These are phyloP conservation scores for Columbina picui DNA, from an alignment of 2,113 vertebrate species.

Conservation along the genomic window DNA sequence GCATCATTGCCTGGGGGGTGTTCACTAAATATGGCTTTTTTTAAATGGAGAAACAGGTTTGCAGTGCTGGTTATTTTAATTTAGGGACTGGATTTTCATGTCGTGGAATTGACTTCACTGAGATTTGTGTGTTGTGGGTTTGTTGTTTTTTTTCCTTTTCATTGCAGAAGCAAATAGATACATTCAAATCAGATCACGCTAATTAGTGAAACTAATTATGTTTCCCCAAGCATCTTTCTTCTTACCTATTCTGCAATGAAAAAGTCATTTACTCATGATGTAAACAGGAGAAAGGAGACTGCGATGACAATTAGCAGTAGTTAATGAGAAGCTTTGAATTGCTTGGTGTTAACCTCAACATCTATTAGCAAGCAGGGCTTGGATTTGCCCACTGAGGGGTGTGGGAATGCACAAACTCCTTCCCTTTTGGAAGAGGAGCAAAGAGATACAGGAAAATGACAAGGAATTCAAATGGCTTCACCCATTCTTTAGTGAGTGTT, in stretches of 20 bases:
- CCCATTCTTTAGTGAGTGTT: neutral
- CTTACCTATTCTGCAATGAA: neutral
- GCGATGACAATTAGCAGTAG: conserved; percentile 40
- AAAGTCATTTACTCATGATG: conserved; percentile 29
- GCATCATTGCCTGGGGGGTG: neutral
- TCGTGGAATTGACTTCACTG: neutral
- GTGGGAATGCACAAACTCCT: neutral
- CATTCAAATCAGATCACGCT: conserved; percentile 37
- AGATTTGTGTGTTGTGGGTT: neutral
- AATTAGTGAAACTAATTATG: conserved; percentile 24
- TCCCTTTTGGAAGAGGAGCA: neutral
- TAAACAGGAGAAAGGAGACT: conserved; percentile 19
- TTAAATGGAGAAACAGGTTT: neutral
- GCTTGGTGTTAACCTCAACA: neutral
- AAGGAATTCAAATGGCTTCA: neutral
- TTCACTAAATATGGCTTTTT: neutral
- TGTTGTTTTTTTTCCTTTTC: neutral
- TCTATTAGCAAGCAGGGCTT: neutral
- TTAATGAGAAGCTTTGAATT: conserved; percentile 57
- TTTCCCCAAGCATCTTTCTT: neutral
- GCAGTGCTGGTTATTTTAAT: neutral
- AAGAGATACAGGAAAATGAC: neutral
- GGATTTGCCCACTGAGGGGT: neutral
- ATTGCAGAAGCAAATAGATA: neutral
- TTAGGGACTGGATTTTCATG: neutral